Conservation (phyloP, 2,797 vertebrate species). For the Apodemus agrarius region DNA sequence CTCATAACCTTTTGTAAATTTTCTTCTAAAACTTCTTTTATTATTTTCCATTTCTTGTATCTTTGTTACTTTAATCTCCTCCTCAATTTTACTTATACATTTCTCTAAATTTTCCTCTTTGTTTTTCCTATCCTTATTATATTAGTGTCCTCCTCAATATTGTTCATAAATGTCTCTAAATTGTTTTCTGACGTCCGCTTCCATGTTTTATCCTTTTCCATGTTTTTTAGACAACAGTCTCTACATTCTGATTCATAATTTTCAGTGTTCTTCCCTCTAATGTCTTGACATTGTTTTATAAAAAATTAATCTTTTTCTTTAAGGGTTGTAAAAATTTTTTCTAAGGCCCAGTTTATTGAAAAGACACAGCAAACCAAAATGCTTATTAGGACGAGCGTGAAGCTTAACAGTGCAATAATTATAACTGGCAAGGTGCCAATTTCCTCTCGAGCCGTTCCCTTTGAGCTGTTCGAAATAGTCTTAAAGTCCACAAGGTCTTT, state of each 20-base stretch:
- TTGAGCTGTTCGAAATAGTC: not conserved
- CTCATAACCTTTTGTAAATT: not conserved
- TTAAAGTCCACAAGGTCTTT: not conserved
- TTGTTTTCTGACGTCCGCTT: not conserved
- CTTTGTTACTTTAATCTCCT: not conserved
- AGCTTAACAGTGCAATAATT: not conserved
- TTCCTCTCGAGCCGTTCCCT: not conserved
- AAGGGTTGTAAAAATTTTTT: not conserved
- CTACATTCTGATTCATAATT: not conserved
- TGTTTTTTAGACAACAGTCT: not conserved
- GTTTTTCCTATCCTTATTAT: not conserved
- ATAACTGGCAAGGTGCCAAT: not conserved
- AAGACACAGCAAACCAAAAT: not conserved
- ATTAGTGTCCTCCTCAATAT: not conserved
- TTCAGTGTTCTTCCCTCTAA: not conserved
- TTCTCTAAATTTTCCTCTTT: not conserved
- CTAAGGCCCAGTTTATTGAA: not conserved
- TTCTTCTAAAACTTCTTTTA: not conserved
- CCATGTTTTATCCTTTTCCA: not conserved
- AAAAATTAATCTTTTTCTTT: not conserved
- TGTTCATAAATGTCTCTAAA: not conserved
- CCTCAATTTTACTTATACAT: not conserved
- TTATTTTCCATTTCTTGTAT: not conserved
- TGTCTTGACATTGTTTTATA: not conserved
- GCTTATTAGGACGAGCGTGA: not conserved